Conservation (phyloP, 1,140 invertebrate species). For the Macrobrachium rosenbergii region DNA sequence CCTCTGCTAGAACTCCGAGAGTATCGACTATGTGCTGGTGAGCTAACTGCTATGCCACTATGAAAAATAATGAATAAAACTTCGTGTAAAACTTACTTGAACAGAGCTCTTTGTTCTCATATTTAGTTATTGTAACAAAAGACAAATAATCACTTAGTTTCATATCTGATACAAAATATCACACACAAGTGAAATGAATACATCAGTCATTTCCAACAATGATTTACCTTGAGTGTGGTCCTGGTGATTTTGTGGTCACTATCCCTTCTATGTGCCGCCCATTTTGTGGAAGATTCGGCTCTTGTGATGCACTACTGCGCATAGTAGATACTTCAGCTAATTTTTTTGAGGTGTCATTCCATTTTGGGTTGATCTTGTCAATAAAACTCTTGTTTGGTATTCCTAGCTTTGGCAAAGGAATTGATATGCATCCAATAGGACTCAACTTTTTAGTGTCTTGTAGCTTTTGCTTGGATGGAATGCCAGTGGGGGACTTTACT, state of each 20-base stretch:
- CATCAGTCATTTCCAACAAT: no score
- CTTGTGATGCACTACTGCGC: constrained; percentile 26
- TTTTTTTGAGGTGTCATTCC: constrained; percentile 29
- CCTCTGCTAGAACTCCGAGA: constrained; percentile 71
- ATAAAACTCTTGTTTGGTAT: constrained; percentile 28
- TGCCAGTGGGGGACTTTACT: constrained; percentile 27
- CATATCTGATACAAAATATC: no score
- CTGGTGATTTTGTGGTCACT: constrained; percentile 30
- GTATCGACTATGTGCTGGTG: constrained; percentile 39
- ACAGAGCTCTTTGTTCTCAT: no score
- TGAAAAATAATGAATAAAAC: not conserved
- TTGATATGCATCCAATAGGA: constrained; percentile 35
- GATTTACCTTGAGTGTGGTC: constrained; percentile 41
- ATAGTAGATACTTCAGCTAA: not conserved
- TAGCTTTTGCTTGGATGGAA: not conserved
- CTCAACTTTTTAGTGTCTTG: not conserved
- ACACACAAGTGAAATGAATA: no score
- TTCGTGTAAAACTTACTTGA: not conserved
- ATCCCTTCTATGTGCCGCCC: constrained; percentile 18
- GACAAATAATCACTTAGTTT: not conserved
- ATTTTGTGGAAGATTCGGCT: constrained; percentile 50
- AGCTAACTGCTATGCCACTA: constrained; percentile 24
- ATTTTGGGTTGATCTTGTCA: constrained; percentile 29
- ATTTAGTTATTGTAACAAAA: no score
- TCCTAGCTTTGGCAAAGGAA: constrained; percentile 38